These are phyloP conservation scores for Drosophila lutescens DNA, from an alignment of 2,888 invertebrate genomes.

Conservation along the genomic window DNA sequence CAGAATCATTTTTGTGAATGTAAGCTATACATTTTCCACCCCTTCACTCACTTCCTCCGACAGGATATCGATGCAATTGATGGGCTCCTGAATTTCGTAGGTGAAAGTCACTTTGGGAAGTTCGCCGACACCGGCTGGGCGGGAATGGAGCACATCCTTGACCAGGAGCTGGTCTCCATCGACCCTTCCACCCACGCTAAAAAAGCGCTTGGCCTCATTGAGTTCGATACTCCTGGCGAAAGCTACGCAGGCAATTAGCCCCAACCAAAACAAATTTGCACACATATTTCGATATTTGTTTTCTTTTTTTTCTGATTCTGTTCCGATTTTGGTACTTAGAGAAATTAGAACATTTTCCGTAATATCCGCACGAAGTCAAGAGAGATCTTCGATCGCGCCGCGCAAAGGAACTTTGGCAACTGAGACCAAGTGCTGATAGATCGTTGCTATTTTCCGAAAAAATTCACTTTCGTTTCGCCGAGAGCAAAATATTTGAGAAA, in stretches of 20 bases:
- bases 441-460: conserved; percentile 34
- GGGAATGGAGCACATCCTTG: conserved; percentile 77
- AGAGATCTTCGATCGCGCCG: conserved; percentile 50
- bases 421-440: conserved; percentile 60
- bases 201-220: conserved; percentile 41
- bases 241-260: conserved; percentile 37
- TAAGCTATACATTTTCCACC: no score
- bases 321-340: conserved; percentile 5
- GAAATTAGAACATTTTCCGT: conserved; percentile 39
- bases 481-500: conserved; percentile 15
- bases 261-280: conserved; percentile 25
- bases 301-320: not conserved
- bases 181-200: conserved; percentile 55
- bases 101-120: conserved; percentile 75
- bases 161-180: conserved; percentile 77
- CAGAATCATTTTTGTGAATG: no score
- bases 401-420: conserved; percentile 66
- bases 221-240: conserved; percentile 21
- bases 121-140: conserved; percentile 56
- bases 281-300: conserved; percentile 55
- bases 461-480: conserved; percentile 50
- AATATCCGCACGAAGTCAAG: conserved; percentile 7
- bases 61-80: conserved; percentile 78
- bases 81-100: conserved; percentile 74
- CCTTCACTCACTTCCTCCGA: conserved; percentile 78